Percentiles rank a stretch among this genome's conserved stretches.
Conservation (phyloP, 1,140 invertebrate species). For the Zaprionus davidi region DNA sequence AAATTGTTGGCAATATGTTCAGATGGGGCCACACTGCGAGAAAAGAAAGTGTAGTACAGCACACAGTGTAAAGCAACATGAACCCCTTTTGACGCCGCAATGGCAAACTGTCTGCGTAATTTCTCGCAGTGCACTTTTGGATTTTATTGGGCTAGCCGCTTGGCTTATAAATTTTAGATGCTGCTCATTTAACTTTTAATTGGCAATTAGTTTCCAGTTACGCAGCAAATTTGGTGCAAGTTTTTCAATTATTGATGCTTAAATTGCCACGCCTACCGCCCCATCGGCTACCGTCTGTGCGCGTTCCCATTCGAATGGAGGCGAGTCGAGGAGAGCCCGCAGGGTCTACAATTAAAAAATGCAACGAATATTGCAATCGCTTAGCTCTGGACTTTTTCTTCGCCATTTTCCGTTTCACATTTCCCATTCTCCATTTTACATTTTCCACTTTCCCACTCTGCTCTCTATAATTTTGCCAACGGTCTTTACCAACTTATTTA, state of each 20-base stretch:
- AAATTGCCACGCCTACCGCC: constrained; percentile 26
- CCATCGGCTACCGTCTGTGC: constrained; percentile 12
- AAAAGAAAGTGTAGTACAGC: neutral
- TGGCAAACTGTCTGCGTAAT: neutral
- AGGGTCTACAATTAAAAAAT: constrained; percentile 40
- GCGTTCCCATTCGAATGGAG: constrained; percentile 17
- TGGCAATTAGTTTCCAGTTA: constrained; percentile 53
- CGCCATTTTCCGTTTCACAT: neutral
- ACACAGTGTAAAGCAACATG: too few species aligned
- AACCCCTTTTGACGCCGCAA: too few species aligned
- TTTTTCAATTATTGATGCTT: constrained; percentile 54
- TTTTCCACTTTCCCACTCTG: constrained; percentile 12
- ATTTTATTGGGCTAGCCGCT: constrained; percentile 4
- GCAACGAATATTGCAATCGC: constrained; percentile 27
- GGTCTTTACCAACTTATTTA: constrained; percentile 11
- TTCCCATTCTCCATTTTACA: neutral
- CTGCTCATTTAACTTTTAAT: constrained; percentile 56
- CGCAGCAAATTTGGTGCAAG: constrained; percentile 52
- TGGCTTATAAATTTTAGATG: constrained; percentile 51
- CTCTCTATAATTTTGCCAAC: constrained; percentile 14
- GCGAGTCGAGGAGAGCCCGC: neutral
- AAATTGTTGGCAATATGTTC: constrained; percentile 35
- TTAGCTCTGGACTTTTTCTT: constrained; percentile 5
- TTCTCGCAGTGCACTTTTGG: neutral
- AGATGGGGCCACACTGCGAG: neutral